Evolutionary conservation across 2,113 vertebrate species (phyloP).

Genomic region (Indicator indicator): DNA sequence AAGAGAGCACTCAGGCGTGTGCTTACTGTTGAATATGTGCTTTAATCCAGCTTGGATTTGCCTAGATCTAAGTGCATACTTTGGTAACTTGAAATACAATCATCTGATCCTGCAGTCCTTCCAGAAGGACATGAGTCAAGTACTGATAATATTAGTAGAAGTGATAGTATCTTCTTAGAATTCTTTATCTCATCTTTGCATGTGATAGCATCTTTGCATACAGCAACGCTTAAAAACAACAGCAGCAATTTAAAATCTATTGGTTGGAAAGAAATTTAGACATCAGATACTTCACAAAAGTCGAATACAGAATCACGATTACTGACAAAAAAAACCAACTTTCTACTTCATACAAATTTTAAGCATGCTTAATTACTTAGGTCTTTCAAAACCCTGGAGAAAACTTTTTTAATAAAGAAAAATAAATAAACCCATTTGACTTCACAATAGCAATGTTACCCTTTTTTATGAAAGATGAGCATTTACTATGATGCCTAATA

Average conservation of each 20-base stretch:
- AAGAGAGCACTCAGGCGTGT: background rate
- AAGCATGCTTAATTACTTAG: background rate
- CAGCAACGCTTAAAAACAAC: background rate
- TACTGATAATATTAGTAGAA: background rate
- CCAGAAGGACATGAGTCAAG: background rate
- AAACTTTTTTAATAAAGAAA: background rate
- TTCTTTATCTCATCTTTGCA: background rate
- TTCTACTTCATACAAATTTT: background rate
- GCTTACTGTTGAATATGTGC: background rate
- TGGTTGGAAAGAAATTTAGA: background rate
- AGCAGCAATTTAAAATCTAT: background rate
- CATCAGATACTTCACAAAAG: background rate
- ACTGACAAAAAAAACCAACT: background rate
- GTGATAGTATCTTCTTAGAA: background rate
- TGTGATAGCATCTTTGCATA: background rate
- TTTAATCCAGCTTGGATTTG: background rate
- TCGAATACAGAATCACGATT: background rate
- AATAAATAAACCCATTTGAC: background rate
- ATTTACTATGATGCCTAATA: background rate
- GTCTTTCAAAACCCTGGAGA: background rate
- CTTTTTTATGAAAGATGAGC: background rate
- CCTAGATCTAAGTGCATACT: background rate
- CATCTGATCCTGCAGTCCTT: background rate
- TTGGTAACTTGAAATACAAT: background rate
- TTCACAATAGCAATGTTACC: background rate